Conservation (phyloP, 2,888 invertebrate species). For the Stenoptilia bipunctidactyla region DNA sequence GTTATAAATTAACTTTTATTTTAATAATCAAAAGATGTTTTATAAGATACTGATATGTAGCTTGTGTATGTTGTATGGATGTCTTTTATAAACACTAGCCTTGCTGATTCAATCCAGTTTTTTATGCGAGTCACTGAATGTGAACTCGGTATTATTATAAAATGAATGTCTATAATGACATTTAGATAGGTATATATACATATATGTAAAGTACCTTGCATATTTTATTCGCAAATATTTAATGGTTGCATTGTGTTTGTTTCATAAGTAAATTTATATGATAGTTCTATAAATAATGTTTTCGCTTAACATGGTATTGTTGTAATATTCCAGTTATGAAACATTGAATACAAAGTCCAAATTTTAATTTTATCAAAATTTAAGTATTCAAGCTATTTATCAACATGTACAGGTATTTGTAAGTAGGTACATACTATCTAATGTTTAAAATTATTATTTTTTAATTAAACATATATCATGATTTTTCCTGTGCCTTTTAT, state of each 20-base stretch:
- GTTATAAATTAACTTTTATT: too few relatives aligned
- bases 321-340: conserved; percentile 29
- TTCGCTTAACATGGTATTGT: conserved; percentile 24
- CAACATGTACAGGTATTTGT: conserved; percentile 62
- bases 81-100: background rate
- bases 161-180: conserved; percentile 23
- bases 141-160: conserved; percentile 30
- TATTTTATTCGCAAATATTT: conserved; percentile 27
- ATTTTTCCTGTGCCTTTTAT: conserved; percentile 25
- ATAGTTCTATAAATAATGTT: conserved; percentile 46
- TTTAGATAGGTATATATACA: conserved; percentile 29
- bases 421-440: conserved; percentile 52
- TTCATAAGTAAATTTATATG: conserved; percentile 22
- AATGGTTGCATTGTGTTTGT: conserved; percentile 28
- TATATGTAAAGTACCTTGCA: conserved; percentile 40
- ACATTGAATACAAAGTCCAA: conserved; percentile 46
- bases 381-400: conserved; percentile 47
- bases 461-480: conserved; percentile 66
- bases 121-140: conserved; percentile 15
- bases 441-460: conserved; percentile 57
- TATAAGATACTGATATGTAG: background rate
- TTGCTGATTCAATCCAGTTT: conserved; percentile 1
- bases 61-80: background rate
- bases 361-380: conserved; percentile 40
- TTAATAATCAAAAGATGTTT: too few relatives aligned